Conservation (phyloP, 2,888 invertebrate species). For the Deilephila porcellus region DNA sequence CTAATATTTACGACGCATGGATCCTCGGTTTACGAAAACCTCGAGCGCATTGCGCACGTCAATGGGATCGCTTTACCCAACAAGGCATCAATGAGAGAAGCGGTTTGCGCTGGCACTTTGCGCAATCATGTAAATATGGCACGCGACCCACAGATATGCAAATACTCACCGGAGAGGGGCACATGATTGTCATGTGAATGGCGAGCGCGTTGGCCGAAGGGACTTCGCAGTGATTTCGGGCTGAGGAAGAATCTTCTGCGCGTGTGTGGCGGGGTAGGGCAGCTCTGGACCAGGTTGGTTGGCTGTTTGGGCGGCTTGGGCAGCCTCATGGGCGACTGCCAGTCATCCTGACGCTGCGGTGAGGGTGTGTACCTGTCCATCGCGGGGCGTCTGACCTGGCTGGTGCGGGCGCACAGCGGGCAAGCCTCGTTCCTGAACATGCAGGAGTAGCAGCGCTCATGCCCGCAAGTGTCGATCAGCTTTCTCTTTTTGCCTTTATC, state of each 20-base stretch:
- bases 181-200: conserved; percentile 86
- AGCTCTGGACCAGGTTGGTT: conserved; percentile 87
- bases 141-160: conserved; percentile 57
- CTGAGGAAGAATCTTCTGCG: conserved; percentile 93
- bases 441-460: conserved; percentile 97
- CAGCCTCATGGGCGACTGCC: conserved; percentile 83
- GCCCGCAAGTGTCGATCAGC: conserved; percentile 97
- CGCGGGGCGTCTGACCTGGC: conserved; percentile 70
- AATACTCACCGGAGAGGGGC: conserved; percentile 88
- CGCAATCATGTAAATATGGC: conserved; percentile 64
- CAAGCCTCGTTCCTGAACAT: conserved; percentile 97
- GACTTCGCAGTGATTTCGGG: conserved; percentile 91
- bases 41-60: conserved; percentile 53
- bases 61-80: conserved; percentile 66
- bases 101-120: conserved; percentile 56
- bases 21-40: conserved; percentile 61
- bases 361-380: conserved; percentile 79
- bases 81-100: conserved; percentile 67
- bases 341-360: conserved; percentile 76
- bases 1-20: conserved; percentile 67
- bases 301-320: conserved; percentile 85
- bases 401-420: conserved; percentile 89
- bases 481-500: conserved; percentile 98
- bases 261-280: conserved; percentile 91
- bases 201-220: conserved; percentile 86